A percentile compares a stretch with the other conserved stretches of the same genome.
Evolutionary conservation across 2,888 invertebrate genomes (phyloP).

Genomic region (Apamea monoglypha): DNA sequence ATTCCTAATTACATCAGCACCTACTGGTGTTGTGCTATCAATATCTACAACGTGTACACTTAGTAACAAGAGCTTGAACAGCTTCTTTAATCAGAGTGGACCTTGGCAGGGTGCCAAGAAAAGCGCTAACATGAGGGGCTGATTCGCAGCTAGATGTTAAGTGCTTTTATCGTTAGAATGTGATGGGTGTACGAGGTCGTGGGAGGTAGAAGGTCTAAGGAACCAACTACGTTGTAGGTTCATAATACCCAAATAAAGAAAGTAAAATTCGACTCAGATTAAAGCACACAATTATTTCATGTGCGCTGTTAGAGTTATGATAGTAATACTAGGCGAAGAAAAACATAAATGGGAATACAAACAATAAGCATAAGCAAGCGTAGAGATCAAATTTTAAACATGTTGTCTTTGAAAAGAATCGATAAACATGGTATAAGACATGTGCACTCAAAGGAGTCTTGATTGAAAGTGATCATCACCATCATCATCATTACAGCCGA

Average conservation of each 20-base stretch:
- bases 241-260: not conserved
- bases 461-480: not conserved
- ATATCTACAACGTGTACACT: conserved; percentile 12
- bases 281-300: too few species aligned
- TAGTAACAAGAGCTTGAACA: conserved; percentile 38
- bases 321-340: not conserved
- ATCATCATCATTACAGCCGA: too few species aligned
- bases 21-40: not conserved
- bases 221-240: not conserved
- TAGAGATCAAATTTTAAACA: too few species aligned
- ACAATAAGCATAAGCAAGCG: not conserved
- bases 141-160: conserved; percentile 29
- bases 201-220: too few species aligned
- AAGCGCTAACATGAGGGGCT: conserved; percentile 26
- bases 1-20: not conserved
- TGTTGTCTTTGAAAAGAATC: not conserved
- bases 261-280: not conserved
- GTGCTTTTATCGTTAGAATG: conserved; percentile 18
- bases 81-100: conserved; percentile 48
- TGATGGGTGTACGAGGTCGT: not conserved
- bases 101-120: conserved; percentile 49
- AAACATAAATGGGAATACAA: too few species aligned
- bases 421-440: not conserved
- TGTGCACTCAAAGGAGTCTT: not conserved
- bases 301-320: not conserved